Evolutionary conservation across 1,140 invertebrate species (phyloP).

Genomic region (Philopotamus ludificatus): DNA sequence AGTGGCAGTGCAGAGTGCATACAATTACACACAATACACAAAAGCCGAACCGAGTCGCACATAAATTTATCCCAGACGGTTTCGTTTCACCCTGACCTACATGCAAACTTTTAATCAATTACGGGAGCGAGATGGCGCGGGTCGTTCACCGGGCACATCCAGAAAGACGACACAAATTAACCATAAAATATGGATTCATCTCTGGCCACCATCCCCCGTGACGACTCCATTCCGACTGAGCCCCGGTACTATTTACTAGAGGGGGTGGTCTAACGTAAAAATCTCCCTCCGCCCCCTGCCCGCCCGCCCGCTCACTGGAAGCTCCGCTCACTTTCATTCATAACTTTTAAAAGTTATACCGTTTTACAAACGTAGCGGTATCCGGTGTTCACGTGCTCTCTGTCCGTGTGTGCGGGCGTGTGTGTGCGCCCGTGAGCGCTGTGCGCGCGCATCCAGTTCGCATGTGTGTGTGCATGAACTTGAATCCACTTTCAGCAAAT

Average conservation of each 20-base stretch:
- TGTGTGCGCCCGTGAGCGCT: neutral
- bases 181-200: conserved; percentile 31
- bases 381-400: neutral
- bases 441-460: too few relatives aligned
- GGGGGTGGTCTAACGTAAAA: conserved; percentile 28
- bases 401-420: neutral
- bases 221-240: conserved; percentile 2
- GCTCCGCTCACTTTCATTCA: conserved; percentile 39
- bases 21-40: too few relatives aligned
- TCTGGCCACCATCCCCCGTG: conserved; percentile 9
- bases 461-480: conserved; percentile 1
- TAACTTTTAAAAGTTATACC: conserved; percentile 40
- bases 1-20: too few relatives aligned
- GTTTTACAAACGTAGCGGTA: conserved; percentile 20
- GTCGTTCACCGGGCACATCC: conserved; percentile 38
- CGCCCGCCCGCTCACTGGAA: conserved; percentile 5
- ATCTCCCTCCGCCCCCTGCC: neutral
- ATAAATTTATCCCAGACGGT: conserved; percentile 14
- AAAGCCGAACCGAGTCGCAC: too few relatives aligned
- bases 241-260: conserved; percentile 11
- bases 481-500: too few relatives aligned
- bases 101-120: conserved; percentile 27
- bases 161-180: conserved; percentile 24
- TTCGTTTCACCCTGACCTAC: conserved; percentile 26
- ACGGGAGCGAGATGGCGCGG: conserved; percentile 29